Conservation (phyloP, 2,888 invertebrate species). For the Cheilosia impressa region DNA sequence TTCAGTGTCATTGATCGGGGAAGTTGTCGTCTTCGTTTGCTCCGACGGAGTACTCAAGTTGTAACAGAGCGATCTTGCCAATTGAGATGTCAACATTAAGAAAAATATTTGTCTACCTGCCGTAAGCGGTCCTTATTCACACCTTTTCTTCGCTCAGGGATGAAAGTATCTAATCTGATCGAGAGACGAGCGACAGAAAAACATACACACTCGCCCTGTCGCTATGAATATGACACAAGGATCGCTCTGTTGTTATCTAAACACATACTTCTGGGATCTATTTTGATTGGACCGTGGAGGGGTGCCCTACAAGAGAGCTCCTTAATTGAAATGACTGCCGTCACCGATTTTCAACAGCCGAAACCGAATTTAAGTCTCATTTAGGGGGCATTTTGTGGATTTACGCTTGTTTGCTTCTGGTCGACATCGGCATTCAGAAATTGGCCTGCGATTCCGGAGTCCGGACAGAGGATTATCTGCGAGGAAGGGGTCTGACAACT, state of each 20-base stretch:
- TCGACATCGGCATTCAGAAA: conserved; percentile 60
- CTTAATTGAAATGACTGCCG: conserved; percentile 82
- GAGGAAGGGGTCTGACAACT: conserved; percentile 74
- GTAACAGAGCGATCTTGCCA: conserved; percentile 69
- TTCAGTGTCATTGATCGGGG: conserved; percentile 67
- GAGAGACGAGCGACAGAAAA: conserved; percentile 53
- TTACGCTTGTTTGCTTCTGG: conserved; percentile 79
- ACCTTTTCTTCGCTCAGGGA: conserved; percentile 61
- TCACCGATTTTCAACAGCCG: conserved; percentile 77
- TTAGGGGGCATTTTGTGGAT: conserved; percentile 84
- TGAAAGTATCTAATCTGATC: conserved; percentile 72
- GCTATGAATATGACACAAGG: conserved; percentile 53
- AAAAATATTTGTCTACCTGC: conserved; percentile 77
- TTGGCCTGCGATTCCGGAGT: conserved; percentile 59
- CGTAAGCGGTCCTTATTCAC: conserved; percentile 69
- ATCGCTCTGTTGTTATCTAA: conserved; percentile 57
- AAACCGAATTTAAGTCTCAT: conserved; percentile 83
- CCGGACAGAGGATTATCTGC: conserved; percentile 70
- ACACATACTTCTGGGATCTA: conserved; percentile 55
- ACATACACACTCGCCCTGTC: conserved; percentile 52
- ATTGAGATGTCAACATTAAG: conserved; percentile 75
- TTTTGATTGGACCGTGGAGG: conserved; percentile 71
- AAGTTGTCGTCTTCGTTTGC: background rate
- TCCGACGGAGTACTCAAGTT: conserved; percentile 60
- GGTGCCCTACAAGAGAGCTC: conserved; percentile 53